Conservation (phyloP, 2,113 vertebrate genomes). For the Progne subis region DNA sequence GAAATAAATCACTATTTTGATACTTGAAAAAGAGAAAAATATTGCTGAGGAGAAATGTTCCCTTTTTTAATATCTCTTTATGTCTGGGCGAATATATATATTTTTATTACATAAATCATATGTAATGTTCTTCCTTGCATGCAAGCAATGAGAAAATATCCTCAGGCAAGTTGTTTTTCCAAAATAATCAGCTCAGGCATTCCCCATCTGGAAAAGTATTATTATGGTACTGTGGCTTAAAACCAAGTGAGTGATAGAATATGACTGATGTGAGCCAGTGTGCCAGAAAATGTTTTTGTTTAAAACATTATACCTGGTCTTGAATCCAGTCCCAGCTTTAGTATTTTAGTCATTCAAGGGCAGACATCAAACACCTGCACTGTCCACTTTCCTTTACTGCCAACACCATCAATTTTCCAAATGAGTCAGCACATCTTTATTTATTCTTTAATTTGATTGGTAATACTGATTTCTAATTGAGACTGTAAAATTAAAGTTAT, state of each 20-base stretch:
- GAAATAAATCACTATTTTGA: background rate
- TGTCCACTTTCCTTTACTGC: conserved; percentile 19
- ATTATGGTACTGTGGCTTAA: background rate
- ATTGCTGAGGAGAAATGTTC: background rate
- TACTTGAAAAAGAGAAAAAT: background rate
- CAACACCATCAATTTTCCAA: conserved; percentile 38
- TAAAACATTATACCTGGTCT: conserved; percentile 21
- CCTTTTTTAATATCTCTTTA: background rate
- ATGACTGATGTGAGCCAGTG: conserved; percentile 21
- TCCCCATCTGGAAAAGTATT: conserved; percentile 17
- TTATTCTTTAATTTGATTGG: conserved; percentile 47
- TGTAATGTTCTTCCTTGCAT: background rate
- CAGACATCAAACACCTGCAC: conserved; percentile 54
- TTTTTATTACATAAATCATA: background rate
- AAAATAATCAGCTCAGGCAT: conserved; percentile 21
- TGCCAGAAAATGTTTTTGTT: conserved; percentile 53
- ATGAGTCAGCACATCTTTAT: conserved; percentile 36
- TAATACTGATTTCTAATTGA: conserved; percentile 30
- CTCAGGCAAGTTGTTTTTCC: conserved; percentile 29
- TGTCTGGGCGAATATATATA: background rate
- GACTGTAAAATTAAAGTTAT: conserved; percentile 36
- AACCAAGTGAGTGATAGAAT: background rate
- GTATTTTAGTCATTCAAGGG: conserved; percentile 27
- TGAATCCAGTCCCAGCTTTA: background rate
- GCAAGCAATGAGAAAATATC: conserved; percentile 8